Base-by-base conservation (phyloP, 1,140 invertebrate species). In the Hylyphantes graminicola region DNA sequence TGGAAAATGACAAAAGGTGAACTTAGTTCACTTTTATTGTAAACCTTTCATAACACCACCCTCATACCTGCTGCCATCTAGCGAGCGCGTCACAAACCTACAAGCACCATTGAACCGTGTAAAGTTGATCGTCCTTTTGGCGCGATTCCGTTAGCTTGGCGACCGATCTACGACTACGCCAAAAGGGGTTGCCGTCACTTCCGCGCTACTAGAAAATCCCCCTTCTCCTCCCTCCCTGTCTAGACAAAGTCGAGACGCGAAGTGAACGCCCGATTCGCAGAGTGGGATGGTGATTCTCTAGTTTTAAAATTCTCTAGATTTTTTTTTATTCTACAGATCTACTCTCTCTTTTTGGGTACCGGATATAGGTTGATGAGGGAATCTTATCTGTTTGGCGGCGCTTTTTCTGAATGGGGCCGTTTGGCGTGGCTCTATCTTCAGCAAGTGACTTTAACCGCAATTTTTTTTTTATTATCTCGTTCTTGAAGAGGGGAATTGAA, bases 121-220 rank as follows among this genome's bases (percentile, higher is more conserved):
- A 21, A 59, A 50, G 57, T 76, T 63, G 74, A 76, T 78, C 63
- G 59, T 51, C 74, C 74, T 76, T 50, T 48, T 64, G 75, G 75
- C 59, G 64, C 12, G 70, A 17, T 61, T 61, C 57, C n/a, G 15
- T 35, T 50, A 19, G 6, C 12, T 78, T 78, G 76, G 77, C 77
- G 77, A 51, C n/a, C 19, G 55, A n/a, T n/a, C 70, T 35, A 35
- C 35, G 5, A 35, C 35, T 35, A 35, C 35, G 35, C 35, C 35
- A 35, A 35, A 35, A 35, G 1, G 1, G 35, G 35, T 35, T 35
- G 35, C 35, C 35, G 35, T 5, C 35, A 35, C 35, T 35, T 35
- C 35, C 79, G 79, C 73, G 79, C 79, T 81, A 81, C 79, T 81
- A 50, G 79, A 81, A 81, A 67, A 64, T 68, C 77, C 59, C 64